phyloP scores from a whole-genome alignment of 2,888 invertebrate species.

The Noctua pronuba region DNA sequence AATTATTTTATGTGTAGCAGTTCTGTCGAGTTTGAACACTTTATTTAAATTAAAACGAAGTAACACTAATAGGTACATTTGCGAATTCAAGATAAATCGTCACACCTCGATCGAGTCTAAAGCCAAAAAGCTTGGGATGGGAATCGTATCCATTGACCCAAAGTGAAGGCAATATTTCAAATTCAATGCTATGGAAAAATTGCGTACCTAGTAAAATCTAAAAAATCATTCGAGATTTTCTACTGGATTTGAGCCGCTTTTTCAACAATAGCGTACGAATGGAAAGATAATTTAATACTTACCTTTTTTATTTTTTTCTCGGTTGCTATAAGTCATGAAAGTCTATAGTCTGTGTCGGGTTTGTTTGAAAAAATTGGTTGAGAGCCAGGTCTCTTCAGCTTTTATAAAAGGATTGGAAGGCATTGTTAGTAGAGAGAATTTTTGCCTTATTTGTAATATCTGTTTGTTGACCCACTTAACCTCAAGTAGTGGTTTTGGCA shows the following conservation, averaged over 20 bases:
- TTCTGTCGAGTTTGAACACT: too few species aligned
- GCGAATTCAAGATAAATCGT: neutral
- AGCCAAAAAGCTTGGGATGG: constrained; percentile 20
- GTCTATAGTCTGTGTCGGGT: neutral
- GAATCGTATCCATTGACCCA: constrained; percentile 42
- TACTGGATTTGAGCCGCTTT: constrained; percentile 39
- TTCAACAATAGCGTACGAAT: constrained; percentile 49
- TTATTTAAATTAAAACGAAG: neutral
- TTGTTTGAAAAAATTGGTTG: constrained; percentile 42
- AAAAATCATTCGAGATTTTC: constrained; percentile 43
- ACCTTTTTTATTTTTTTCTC: constrained; percentile 36
- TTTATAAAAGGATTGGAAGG: constrained; percentile 27
- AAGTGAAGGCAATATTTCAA: constrained; percentile 61
- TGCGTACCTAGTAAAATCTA: constrained; percentile 49
- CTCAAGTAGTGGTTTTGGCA: neutral
- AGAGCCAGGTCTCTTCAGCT: constrained; percentile 27
- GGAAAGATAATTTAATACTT: constrained; percentile 57
- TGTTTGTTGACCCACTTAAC: neutral
- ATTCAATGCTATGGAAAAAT: constrained; percentile 63
- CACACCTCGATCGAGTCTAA: constrained; percentile 6
- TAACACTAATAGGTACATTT: neutral
- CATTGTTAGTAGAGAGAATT: constrained; percentile 1
- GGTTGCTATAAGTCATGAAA: constrained; percentile 32
- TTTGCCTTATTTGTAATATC: neutral
- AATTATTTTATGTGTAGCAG: too few species aligned